phyloP scores from a whole-genome alignment of 2,113 vertebrate species.

The Peromyscus leucopus region DNA sequence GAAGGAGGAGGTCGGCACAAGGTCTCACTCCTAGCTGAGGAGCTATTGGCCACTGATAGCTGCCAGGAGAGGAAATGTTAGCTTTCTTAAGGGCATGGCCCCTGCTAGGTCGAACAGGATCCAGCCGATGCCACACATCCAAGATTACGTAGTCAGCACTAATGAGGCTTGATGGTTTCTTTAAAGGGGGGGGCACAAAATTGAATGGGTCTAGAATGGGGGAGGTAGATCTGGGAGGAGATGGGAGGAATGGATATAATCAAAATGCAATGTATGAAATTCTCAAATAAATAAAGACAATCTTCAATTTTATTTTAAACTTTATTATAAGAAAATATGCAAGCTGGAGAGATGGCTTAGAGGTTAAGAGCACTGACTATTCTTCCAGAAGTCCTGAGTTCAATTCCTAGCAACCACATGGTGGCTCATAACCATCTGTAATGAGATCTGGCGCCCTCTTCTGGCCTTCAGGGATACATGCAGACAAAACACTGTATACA shows the following conservation, averaged over 20 bases:
- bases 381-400: no score
- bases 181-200: not conserved
- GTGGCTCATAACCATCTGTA: no score
- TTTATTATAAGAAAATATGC: not conserved
- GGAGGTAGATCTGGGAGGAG: not conserved
- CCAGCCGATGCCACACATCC: not conserved
- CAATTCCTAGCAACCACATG: no score
- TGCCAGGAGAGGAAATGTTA: not conserved
- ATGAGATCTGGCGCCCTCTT: no score
- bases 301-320: not conserved
- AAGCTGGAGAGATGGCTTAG: no score
- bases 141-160: not conserved
- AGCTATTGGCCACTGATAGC: not conserved
- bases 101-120: not conserved
- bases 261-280: not conserved
- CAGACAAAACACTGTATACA: no score
- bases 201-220: not conserved
- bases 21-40: not conserved
- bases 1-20: not conserved
- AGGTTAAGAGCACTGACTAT: no score
- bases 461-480: no score
- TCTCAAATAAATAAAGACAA: not conserved
- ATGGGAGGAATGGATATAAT: no score
- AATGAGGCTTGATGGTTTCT: no score
- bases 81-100: not conserved